A percentile compares a stretch with the other conserved stretches of the same genome.
Evolutionary conservation across 2,113 vertebrate species (phyloP).

Genomic region (Phoenicopterus ruber): DNA sequence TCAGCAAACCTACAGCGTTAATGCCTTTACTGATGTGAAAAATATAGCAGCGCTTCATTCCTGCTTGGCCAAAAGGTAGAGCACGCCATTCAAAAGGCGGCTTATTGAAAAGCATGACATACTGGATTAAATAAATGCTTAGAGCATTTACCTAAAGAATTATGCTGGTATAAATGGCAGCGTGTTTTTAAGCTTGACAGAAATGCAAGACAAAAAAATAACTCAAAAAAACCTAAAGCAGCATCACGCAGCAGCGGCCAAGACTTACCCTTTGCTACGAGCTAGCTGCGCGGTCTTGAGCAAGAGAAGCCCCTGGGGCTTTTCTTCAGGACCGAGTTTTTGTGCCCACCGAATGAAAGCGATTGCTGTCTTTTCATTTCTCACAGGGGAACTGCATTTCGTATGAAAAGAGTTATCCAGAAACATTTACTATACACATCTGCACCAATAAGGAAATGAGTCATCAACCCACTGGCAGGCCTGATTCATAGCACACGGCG

Average conservation of each 20-base stretch:
- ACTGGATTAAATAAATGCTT: not conserved
- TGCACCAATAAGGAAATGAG: conserved; percentile 53
- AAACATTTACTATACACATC: conserved; percentile 31
- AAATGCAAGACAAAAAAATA: not conserved
- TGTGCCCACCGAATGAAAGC: not conserved
- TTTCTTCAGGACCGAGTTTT: not conserved
- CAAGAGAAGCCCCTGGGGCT: not conserved
- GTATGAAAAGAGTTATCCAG: not conserved
- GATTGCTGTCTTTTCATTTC: not conserved
- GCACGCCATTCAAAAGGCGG: not conserved
- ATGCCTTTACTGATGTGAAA: not conserved
- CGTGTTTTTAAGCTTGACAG: not conserved
- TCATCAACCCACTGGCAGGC: not conserved
- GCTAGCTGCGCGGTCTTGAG: not conserved
- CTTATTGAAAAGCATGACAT: not conserved
- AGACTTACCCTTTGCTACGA: not conserved
- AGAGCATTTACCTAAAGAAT: not conserved
- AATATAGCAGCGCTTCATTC: fast-evolving
- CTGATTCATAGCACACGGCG: fast-evolving
- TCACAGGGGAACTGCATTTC: not conserved
- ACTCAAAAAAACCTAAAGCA: not conserved
- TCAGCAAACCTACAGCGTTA: not conserved
- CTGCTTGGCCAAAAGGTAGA: not conserved
- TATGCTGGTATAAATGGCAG: not conserved
- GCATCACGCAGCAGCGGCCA: not conserved